Evolutionary conservation across 1,140 invertebrate genomes (phyloP).

Genomic region (Habropoda laboriosa): DNA sequence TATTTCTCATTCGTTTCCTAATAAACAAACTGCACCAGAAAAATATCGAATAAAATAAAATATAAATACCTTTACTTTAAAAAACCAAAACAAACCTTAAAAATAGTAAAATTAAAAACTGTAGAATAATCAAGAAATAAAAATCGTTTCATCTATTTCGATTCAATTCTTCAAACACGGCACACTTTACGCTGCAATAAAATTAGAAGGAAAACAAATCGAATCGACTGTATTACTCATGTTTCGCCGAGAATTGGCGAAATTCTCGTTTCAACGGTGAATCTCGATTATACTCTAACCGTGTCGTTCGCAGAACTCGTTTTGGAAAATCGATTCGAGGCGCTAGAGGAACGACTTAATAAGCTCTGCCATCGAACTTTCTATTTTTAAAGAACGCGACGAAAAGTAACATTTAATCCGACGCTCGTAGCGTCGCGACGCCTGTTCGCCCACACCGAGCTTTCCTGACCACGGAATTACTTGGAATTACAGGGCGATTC

Average conservation of each 20-base stretch:
- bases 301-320: background rate
- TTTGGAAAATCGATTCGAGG: background rate
- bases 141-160: too few relatives aligned
- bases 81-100: too few relatives aligned
- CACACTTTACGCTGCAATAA: background rate
- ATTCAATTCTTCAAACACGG: background rate
- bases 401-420: conserved; percentile 13
- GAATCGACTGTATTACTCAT: background rate
- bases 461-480: conserved; percentile 44
- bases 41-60: too few relatives aligned
- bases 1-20: too few relatives aligned
- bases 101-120: too few relatives aligned
- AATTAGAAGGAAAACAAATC: too few relatives aligned
- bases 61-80: too few relatives aligned
- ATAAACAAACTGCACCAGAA: too few relatives aligned
- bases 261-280: background rate
- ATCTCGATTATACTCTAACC: background rate
- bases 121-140: too few relatives aligned
- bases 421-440: conserved; percentile 38
- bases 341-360: background rate
- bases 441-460: conserved; percentile 39
- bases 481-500: conserved; percentile 27
- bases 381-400: conserved; percentile 26
- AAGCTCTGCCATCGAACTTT: conserved; percentile 18
- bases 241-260: background rate